phyloP scores from a whole-genome alignment of 1,140 invertebrate genomes.

The Ceratosolen fusciceps region DNA sequence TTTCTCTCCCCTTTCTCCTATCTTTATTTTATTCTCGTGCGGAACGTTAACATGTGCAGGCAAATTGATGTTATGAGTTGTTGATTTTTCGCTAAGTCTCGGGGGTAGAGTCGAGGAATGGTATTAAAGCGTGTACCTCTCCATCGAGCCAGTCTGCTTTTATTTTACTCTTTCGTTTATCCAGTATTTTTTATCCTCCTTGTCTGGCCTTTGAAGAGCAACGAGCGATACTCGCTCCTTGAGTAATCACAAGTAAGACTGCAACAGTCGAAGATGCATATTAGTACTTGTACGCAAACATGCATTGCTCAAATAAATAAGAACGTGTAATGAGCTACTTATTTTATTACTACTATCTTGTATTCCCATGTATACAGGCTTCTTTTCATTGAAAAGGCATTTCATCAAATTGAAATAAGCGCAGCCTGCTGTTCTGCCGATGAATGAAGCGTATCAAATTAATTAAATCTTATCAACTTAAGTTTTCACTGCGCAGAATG shows the following conservation, averaged over 20 bases:
- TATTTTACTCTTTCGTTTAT: constrained; percentile 32
- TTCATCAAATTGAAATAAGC: no score
- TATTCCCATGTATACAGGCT: no score
- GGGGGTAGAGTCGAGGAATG: not conserved
- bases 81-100: constrained; percentile 29
- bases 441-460: no score
- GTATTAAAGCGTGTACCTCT: no score
- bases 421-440: no score
- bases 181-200: constrained; percentile 12
- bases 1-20: not conserved
- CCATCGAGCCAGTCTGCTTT: constrained; percentile 3
- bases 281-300: not conserved
- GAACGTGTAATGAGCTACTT: no score
- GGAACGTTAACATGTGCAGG: not conserved
- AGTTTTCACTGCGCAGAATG: no score
- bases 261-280: not conserved
- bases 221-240: not conserved
- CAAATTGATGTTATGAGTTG: constrained; percentile 39
- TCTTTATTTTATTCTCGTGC: not conserved
- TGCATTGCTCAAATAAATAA: no score
- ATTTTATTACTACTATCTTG: no score
- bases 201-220: not conserved
- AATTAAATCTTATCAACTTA: no score
- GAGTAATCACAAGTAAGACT: not conserved
- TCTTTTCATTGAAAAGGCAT: no score